These are phyloP conservation scores for Zaprionus taronus DNA, from an alignment of 1,140 invertebrate species.

Conservation along the genomic window DNA sequence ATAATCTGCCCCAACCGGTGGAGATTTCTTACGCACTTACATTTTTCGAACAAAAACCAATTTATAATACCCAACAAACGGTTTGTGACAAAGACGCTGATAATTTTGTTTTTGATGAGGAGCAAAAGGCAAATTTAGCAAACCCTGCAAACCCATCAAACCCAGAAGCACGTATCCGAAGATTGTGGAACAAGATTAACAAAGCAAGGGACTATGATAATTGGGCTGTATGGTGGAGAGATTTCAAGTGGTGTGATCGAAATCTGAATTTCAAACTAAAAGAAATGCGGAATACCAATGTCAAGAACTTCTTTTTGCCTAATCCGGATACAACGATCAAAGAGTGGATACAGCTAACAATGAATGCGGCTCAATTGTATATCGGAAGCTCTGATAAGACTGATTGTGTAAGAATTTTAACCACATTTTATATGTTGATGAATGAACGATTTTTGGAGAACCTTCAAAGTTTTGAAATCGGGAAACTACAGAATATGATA, in stretches of 20 bases:
- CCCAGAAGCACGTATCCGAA: background rate
- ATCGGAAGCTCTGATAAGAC: background rate
- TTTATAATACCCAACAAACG: constrained; percentile 46
- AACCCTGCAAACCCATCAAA: background rate
- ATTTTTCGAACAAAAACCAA: constrained; percentile 61
- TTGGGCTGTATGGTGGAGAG: constrained; percentile 56
- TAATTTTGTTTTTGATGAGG: background rate
- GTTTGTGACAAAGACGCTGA: background rate
- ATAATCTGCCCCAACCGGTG: constrained; percentile 44
- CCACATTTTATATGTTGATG: constrained; percentile 49
- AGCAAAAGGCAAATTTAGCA: background rate
- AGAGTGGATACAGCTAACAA: constrained; percentile 2
- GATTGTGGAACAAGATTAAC: constrained; percentile 43
- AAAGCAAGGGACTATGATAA: constrained; percentile 43
- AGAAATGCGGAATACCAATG: constrained; percentile 17
- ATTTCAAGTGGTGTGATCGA: constrained; percentile 61
- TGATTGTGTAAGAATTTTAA: constrained; percentile 14
- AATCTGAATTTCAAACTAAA: constrained; percentile 50
- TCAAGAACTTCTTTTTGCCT: constrained; percentile 31
- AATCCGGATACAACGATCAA: background rate
- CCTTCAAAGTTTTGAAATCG: constrained; percentile 9
- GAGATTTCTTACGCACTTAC: constrained; percentile 53
- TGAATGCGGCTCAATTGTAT: constrained; percentile 16
- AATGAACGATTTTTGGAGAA: constrained; percentile 47
- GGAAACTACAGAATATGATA: constrained; percentile 55